A percentile compares a stretch with the other conserved stretches of the same genome.
Conservation (phyloP, 2,113 vertebrate genomes). For the Percopsis transmontana region DNA sequence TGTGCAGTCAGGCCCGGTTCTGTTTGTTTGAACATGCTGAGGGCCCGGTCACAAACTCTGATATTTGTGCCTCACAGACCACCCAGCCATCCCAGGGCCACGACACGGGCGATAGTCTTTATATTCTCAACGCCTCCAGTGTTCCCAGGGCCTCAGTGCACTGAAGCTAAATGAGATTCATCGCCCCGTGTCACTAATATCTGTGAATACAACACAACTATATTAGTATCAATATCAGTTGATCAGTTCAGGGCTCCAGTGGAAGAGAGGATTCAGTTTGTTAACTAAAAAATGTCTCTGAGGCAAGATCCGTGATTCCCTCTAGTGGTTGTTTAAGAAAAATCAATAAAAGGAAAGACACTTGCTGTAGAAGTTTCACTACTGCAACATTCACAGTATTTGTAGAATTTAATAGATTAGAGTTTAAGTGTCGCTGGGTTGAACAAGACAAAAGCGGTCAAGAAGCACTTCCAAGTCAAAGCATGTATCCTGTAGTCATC, state of each 20-base stretch:
- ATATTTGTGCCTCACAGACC: constrained; percentile 74
- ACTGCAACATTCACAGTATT: too few species aligned
- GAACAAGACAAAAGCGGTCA: too few species aligned
- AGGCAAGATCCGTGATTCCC: constrained; percentile 17
- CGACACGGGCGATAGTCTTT: constrained; percentile 36
- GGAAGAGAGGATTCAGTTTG: background rate
- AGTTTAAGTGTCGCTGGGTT: too few species aligned
- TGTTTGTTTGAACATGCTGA: constrained; percentile 73
- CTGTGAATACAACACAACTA: constrained; percentile 30
- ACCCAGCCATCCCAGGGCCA: constrained; percentile 65
- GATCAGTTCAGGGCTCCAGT: constrained; percentile 33
- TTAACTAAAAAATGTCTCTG: background rate
- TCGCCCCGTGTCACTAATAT: constrained; percentile 51
- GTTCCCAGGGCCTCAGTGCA: constrained; percentile 54
- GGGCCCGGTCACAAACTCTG: constrained; percentile 59
- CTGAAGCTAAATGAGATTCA: constrained; percentile 52
- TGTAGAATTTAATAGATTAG: too few species aligned
- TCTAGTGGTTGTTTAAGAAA: constrained; percentile 49
- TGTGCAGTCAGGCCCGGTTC: constrained; percentile 1
- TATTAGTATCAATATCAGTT: constrained; percentile 15
- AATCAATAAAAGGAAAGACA: constrained; percentile 13
- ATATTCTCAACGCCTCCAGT: constrained; percentile 66
- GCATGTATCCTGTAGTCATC: background rate
- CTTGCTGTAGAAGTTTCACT: background rate
- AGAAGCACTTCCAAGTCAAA: too few species aligned